Base-by-base conservation (phyloP, 2,113 vertebrate species). In the Campylomormyrus numenius region DNA sequence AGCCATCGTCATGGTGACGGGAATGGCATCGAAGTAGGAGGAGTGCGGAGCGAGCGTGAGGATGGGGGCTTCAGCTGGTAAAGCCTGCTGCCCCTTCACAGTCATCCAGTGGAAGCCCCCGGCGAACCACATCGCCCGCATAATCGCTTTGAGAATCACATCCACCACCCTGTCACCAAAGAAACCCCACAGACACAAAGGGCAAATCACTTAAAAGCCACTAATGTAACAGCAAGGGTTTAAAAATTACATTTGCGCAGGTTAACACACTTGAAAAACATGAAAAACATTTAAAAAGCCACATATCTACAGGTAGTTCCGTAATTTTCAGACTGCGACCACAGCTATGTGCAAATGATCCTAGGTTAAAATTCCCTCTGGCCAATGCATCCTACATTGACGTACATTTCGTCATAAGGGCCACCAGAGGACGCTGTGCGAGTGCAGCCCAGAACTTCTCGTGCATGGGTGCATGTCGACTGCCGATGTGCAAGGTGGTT, bases 41-140 rank as follows among this genome's bases (percentile, higher is more conserved):
- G 98, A 99, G 93, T 99, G 98, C 0, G 98, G 98, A 0, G 98
- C 98, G 91, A 98, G 94, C 0, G 97, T 97, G 90, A 99, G 94
- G 92, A 99, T 98, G 35, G 98, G 93, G 0, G 96, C 98, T 93
- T 99, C 97, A 0, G 95, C 92, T 0, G 98, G 95, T 42, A 95
- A 90, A 0, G 96, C 98, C 74, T 90, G 96, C 42, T 93, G 94
- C 10, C 98, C 98, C 93, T 99, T 99, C 27, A 98, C 97, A 1
- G 92, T 96, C 91, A 99, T 96, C 94, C 96, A 97, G 84, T 99
- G 98, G 94, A 99, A 99, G 66, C 98, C 98, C 42, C 97, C 97
- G 0, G 96, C 97, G 86, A 99, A 98, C 98, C 98, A 99, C 98
- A 99, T 97, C 92, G 97, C 94, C 31, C 98, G 96, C 98, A 99